phyloP scores from a whole-genome alignment of 2,888 invertebrate species.

The Clepsis dumicolana region DNA sequence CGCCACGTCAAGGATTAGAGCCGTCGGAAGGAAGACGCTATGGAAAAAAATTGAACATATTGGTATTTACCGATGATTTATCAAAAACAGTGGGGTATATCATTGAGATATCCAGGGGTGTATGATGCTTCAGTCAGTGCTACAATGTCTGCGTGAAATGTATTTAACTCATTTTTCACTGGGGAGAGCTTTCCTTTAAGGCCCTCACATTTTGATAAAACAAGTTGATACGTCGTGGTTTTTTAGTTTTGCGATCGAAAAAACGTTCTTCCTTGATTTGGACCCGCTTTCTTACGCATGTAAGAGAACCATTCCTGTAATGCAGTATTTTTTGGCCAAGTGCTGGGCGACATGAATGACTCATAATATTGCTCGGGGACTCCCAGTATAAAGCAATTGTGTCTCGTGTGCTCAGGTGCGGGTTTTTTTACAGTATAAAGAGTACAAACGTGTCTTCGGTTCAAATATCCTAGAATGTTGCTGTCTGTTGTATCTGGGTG shows the following conservation, averaged over 20 bases:
- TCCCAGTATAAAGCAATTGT: neutral
- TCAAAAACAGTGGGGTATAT: too few species aligned
- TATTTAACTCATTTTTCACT: neutral
- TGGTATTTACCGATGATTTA: too few species aligned
- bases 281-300: neutral
- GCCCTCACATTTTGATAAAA: too few species aligned
- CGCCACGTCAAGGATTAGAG: too few species aligned
- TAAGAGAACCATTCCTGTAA: conserved; percentile 7
- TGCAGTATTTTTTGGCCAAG: neutral
- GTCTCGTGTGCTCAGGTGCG: neutral
- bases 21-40: too few species aligned
- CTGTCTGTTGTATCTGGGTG: neutral
- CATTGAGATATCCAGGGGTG: too few species aligned
- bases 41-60: too few species aligned
- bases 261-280: neutral
- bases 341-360: neutral
- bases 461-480: neutral
- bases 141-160: neutral
- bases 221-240: too few species aligned
- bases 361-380: neutral
- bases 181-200: too few species aligned
- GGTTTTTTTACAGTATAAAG: neutral
- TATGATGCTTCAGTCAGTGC: conserved; percentile 25
- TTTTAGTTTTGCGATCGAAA: too few species aligned
- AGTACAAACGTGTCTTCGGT: neutral